These are phyloP conservation scores for Rhagophthalmus giganteus DNA, from an alignment of 2,888 invertebrate species.

Conservation along the genomic window DNA sequence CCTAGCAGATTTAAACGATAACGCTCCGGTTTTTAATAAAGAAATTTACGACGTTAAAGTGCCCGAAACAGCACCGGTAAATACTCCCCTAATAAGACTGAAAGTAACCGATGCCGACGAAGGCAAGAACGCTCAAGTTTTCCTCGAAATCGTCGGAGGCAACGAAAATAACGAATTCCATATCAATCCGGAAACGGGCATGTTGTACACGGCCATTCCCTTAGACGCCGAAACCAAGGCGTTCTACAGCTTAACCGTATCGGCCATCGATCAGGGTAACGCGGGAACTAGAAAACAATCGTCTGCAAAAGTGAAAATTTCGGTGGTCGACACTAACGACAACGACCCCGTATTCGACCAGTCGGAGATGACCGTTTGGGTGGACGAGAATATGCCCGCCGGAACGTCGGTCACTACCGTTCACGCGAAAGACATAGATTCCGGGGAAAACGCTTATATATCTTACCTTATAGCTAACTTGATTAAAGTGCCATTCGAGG, in stretches of 20 bases:
- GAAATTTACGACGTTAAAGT: slow-evolving; percentile 86
- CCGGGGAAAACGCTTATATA: slow-evolving; percentile 93
- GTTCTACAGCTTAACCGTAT: slow-evolving; percentile 84
- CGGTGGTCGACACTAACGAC: slow-evolving; percentile 90
- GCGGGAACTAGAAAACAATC: slow-evolving; percentile 82
- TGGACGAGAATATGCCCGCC: slow-evolving; percentile 86
- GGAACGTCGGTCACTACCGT: slow-evolving; percentile 85
- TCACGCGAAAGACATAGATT: slow-evolving; percentile 84
- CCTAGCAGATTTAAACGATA: slow-evolving; percentile 80
- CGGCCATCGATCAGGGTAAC: slow-evolving; percentile 86
- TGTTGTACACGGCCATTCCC: slow-evolving; percentile 79
- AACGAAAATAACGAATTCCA: slow-evolving; percentile 88
- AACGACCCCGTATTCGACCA: slow-evolving; percentile 88
- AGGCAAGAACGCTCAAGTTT: slow-evolving; percentile 81
- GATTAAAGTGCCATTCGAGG: slow-evolving; percentile 90
- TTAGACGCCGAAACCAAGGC: slow-evolving; percentile 85
- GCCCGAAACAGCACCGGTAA: slow-evolving; percentile 85
- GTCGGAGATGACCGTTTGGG: slow-evolving; percentile 67
- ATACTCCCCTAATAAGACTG: slow-evolving; percentile 84
- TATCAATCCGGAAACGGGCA: slow-evolving; percentile 85
- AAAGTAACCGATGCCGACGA: slow-evolving; percentile 85
- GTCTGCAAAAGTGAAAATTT: slow-evolving; percentile 87
- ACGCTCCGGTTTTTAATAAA: slow-evolving; percentile 83
- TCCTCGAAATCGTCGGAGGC: slow-evolving; percentile 87
- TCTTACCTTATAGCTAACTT: slow-evolving; percentile 92